These are phyloP conservation scores for Rhaphigaster nebulosa DNA, from an alignment of 2,888 invertebrate genomes.

Conservation along the genomic window DNA sequence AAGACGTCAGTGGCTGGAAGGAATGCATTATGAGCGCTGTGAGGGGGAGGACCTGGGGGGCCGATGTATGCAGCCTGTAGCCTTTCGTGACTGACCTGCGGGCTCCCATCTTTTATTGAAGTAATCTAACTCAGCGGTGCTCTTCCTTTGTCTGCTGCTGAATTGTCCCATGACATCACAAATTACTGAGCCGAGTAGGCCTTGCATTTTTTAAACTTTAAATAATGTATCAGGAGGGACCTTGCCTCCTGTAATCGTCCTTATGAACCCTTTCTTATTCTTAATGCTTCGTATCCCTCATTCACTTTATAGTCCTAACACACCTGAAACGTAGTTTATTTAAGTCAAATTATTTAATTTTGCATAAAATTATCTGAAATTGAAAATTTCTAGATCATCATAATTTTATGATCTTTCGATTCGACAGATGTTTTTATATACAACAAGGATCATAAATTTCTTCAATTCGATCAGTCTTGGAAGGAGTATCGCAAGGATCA, in stretches of 20 bases:
- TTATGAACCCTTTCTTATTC: slow-evolving; percentile 9
- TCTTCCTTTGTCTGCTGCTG: slow-evolving; percentile 10
- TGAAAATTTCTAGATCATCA: too few species aligned
- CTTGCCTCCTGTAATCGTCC: neutral
- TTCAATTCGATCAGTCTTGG: too few species aligned
- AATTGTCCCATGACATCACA: slow-evolving; percentile 13
- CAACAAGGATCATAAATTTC: too few species aligned
- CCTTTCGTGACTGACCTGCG: neutral
- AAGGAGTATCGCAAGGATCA: too few species aligned
- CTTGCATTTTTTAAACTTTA: slow-evolving; percentile 33
- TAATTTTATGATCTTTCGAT: too few species aligned
- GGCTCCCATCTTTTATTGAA: neutral
- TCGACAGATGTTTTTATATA: too few species aligned
- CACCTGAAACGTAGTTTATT: neutral
- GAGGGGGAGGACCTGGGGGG: neutral
- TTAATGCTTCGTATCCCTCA: neutral
- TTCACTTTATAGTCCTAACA: neutral
- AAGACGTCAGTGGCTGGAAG: neutral
- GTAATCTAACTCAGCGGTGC: neutral
- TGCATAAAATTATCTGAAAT: too few species aligned
- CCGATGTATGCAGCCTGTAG: neutral
- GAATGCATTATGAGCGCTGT: neutral
- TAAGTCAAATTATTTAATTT: neutral
- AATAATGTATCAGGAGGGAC: neutral
- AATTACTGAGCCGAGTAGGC: slow-evolving; percentile 2